Conservation (phyloP, 2,797 vertebrate species). For the Pterois miles region DNA sequence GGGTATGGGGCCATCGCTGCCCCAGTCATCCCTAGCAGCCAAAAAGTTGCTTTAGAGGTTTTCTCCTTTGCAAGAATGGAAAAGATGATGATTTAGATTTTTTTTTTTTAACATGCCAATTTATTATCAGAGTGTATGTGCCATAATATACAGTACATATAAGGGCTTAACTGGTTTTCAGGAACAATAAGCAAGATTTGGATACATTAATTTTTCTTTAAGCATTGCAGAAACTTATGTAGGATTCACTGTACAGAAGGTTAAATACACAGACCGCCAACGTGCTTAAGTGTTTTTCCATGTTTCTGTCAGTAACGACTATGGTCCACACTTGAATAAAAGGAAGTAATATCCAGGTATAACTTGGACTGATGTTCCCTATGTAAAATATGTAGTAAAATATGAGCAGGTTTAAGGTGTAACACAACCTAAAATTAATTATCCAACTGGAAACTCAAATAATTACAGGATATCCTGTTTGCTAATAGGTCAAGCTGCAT, state of each 20-base stretch:
- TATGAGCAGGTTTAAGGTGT: neutral
- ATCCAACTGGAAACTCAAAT: neutral
- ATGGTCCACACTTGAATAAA: slow-evolving; percentile 6
- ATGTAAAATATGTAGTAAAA: neutral
- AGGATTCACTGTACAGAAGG: slow-evolving; percentile 9
- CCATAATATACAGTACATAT: neutral
- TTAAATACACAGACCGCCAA: slow-evolving; percentile 21
- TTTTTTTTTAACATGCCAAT: neutral
- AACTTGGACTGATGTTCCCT: neutral
- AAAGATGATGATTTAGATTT: neutral
- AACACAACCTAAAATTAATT: neutral
- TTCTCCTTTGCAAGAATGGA: neutral
- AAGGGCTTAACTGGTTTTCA: neutral
- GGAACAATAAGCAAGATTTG: neutral
- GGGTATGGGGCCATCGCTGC: slow-evolving; percentile 33
- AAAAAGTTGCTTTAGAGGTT: neutral
- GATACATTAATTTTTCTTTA: neutral
- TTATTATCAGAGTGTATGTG: neutral
- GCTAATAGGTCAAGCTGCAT: neutral
- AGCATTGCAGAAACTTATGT: neutral
- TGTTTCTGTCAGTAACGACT: slow-evolving; percentile 21
- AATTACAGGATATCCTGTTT: neutral
- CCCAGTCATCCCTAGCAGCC: slow-evolving; percentile 20
- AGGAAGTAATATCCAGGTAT: neutral
- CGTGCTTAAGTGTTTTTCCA: slow-evolving; percentile 26